Base-by-base conservation (phyloP, 2,797 vertebrate genomes). In the Smutsia temminckii region DNA sequence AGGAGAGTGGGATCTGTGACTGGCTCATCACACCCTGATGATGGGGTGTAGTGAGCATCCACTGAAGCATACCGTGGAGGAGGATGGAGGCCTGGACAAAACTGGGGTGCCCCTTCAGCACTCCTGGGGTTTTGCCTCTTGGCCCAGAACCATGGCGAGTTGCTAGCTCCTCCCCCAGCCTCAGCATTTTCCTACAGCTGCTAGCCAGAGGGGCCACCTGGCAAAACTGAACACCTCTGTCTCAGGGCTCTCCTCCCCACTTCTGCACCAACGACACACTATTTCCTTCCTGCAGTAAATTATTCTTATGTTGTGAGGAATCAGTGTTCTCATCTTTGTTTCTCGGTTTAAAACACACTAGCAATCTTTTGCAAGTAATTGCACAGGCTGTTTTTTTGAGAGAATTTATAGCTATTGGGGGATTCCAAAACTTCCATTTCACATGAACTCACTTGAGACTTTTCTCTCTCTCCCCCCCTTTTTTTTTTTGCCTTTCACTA, bases 371-470 rank as follows among this genome's bases (percentile, higher is more conserved):
- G 42, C 20, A 84, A 68, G 57, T 87, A 69, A 69, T 85, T 79
- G 12, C 18, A 42, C 37, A 23, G 32, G 32, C n/a, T 96, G 14
- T 49, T 85, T 93, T 93, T 92, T 85, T 79, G 32, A 95, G 72
- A 75, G 68, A 91, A 77, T 11, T 95, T 46, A 57, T 10, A 72
- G 40, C 46, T 51, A 53, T 96, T 92, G 66, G 85, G 29, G n/a
- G 20, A 89, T 80, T 93, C 81, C 53, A 85, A 90, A 89, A 57
- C 66, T 66, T 93, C 25, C 21, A 55, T 84, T 92, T 94, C n/a
- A 55, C 40, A 29, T 66, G 18, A 92, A 18, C 21, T 81, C 42
- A 46, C 42, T 46, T 46, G 46, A 46, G 11, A 12, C 46, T 46
- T 46, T 46, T 46, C 42, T 46, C 10, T 46, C 42, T 46, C 42